phyloP scores from a whole-genome alignment of 2,113 vertebrate species.

The Pristiophorus japonicus region DNA sequence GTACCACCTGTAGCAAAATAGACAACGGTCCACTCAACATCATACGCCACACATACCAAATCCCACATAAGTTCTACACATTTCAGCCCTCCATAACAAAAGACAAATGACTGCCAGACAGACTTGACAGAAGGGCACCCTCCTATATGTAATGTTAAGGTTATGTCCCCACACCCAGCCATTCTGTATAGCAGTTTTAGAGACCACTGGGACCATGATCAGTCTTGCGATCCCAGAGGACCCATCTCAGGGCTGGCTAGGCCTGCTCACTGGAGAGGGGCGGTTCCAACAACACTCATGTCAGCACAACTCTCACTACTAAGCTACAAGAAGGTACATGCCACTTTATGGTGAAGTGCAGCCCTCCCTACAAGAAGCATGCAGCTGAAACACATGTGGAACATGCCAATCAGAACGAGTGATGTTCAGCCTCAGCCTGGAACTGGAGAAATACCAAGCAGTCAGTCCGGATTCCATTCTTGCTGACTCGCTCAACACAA shows the following conservation, averaged over 20 bases:
- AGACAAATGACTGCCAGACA: not conserved
- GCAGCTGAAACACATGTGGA: no score
- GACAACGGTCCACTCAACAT: not conserved
- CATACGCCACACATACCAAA: not conserved
- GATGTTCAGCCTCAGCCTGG: not conserved
- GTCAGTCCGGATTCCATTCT: not conserved
- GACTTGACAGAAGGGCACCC: not conserved
- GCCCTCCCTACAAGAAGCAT: not conserved
- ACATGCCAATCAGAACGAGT: not conserved
- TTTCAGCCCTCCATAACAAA: not conserved
- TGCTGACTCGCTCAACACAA: not conserved
- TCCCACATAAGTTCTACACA: not conserved
- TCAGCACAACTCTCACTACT: not conserved
- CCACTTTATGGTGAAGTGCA: not conserved
- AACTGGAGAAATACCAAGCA: not conserved
- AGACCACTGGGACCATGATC: not conserved
- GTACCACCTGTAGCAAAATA: not conserved
- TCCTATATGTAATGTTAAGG: not conserved
- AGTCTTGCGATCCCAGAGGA: not conserved
- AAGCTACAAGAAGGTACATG: not conserved
- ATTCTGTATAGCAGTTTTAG: not conserved
- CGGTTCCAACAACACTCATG: not conserved
- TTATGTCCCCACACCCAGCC: not conserved
- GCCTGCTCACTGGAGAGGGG: not conserved
- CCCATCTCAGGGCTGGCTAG: not conserved